Evolutionary conservation across 1,140 invertebrate genomes (phyloP).

Genomic region (Planococcus citri): DNA sequence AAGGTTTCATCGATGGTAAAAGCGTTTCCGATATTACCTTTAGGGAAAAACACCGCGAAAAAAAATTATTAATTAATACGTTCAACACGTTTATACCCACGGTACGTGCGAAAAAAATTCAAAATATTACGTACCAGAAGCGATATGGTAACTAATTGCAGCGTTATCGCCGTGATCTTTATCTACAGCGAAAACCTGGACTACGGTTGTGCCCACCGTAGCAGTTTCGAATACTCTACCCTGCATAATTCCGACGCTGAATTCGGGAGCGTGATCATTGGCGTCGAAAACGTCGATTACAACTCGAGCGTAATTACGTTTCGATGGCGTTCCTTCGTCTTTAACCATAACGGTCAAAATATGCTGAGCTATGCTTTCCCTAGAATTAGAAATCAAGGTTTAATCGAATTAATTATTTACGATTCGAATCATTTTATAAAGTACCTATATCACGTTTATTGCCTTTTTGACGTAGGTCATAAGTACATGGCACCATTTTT

Average conservation of each 20-base stretch:
- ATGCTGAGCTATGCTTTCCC: conserved; percentile 67
- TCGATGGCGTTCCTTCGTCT: conserved; percentile 74
- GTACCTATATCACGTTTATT: no score
- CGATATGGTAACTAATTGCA: conserved; percentile 62
- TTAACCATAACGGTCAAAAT: conserved; percentile 78
- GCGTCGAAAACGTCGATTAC: conserved; percentile 69
- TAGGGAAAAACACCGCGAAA: conserved; percentile 19
- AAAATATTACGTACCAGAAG: conserved; percentile 42
- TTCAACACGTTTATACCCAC: no score
- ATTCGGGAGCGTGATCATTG: conserved; percentile 79
- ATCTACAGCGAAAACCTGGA: conserved; percentile 62
- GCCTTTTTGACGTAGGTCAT: no score
- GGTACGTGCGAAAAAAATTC: no score
- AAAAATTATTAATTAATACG: conserved; percentile 16
- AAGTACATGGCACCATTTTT: no score
- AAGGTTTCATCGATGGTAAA: conserved; percentile 65
- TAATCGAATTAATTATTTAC: no score
- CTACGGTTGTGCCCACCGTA: conserved; percentile 53
- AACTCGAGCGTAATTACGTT: conserved; percentile 71
- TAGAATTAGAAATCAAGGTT: conserved; percentile 28
- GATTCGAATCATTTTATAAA: no score
- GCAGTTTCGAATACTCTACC: conserved; percentile 65
- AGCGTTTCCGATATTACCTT: conserved; percentile 71
- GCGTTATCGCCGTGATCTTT: conserved; percentile 71
- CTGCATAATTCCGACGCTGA: conserved; percentile 57